phyloP scores from a whole-genome alignment of 1,140 invertebrate genomes.

The Drosophila elegans region DNA sequence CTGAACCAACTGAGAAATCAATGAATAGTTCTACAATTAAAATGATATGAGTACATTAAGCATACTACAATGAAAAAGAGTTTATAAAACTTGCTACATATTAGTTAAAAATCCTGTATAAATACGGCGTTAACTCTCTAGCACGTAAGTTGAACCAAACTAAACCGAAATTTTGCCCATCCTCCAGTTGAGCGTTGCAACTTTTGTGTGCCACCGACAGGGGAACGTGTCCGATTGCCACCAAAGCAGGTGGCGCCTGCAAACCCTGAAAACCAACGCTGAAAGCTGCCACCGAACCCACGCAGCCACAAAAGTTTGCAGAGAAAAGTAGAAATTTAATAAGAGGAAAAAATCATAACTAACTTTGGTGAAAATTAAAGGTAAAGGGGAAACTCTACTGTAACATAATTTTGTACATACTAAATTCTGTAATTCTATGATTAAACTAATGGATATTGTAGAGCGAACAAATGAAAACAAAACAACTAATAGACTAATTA shows the following conservation, averaged over 20 bases:
- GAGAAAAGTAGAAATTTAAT: conserved; percentile 35
- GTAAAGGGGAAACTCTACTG: conserved; percentile 51
- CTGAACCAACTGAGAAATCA: conserved; percentile 46
- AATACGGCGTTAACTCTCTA: conserved; percentile 66
- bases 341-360: conserved; percentile 40
- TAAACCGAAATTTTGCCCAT: conserved; percentile 16
- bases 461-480: conserved; percentile 24
- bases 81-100: conserved; percentile 72
- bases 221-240: conserved; percentile 59
- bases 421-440: conserved; percentile 70
- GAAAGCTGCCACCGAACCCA: conserved; percentile 15
- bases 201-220: conserved; percentile 34
- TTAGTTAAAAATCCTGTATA: conserved; percentile 68
- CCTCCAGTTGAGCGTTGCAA: conserved; percentile 30
- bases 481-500: conserved; percentile 78
- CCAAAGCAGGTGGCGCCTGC: conserved; percentile 55
- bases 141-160: conserved; percentile 62
- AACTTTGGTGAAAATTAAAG: conserved; percentile 75
- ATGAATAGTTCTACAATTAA: conserved; percentile 8
- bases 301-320: conserved; percentile 43
- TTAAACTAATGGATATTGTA: conserved; percentile 43
- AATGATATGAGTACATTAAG: conserved; percentile 46
- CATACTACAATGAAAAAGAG: conserved; percentile 51
- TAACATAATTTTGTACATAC: conserved; percentile 82
- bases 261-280: conserved; percentile 14